phyloP scores from a whole-genome alignment of 2,113 vertebrate species.

The Galbula dea region DNA sequence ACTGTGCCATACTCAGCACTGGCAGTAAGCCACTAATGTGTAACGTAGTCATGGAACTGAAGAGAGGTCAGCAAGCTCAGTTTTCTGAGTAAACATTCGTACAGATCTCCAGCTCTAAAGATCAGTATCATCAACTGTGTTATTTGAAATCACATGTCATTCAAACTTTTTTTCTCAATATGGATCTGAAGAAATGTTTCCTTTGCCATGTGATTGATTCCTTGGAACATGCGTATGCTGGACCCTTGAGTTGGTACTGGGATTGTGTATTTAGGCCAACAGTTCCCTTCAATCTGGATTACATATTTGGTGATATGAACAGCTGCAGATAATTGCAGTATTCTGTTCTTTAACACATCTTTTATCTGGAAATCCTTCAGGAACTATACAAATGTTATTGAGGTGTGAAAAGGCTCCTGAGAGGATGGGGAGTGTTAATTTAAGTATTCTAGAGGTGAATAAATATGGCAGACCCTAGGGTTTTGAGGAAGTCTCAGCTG shows the following conservation, averaged over 20 bases:
- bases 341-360: not conserved
- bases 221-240: not conserved
- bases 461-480: not conserved
- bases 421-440: not conserved
- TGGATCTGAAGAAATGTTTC: not conserved
- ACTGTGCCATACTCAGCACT: not conserved
- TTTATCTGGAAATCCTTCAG: not conserved
- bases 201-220: not conserved
- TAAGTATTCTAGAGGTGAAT: not conserved
- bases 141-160: not conserved
- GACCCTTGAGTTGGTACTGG: not conserved
- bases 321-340: not conserved
- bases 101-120: not conserved
- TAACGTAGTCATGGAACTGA: not conserved
- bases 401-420: not conserved
- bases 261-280: not conserved
- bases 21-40: accelerated
- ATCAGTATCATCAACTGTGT: not conserved
- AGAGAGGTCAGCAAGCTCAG: not conserved
- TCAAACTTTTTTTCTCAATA: not conserved
- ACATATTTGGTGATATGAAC: not conserved
- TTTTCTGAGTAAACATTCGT: not conserved
- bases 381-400: not conserved
- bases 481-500: not conserved
- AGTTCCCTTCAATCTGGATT: not conserved